Evolutionary conservation across 1,140 invertebrate species (phyloP).

Genomic region (Trialeurodes vaporariorum): DNA sequence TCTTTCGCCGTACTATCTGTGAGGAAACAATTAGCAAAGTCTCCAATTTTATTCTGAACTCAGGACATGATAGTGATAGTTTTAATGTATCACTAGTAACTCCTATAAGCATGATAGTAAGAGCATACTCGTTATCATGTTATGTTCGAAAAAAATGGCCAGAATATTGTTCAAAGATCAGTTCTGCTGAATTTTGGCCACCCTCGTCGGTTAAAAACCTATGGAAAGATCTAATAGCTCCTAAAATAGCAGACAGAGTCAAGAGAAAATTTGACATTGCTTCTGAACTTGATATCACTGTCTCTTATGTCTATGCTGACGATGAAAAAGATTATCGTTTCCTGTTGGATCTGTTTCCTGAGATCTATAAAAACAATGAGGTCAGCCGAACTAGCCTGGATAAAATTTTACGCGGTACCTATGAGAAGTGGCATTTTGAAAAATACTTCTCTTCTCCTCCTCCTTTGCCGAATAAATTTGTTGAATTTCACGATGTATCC

Average conservation of each 20-base stretch:
- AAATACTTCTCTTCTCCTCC: constrained; percentile 13
- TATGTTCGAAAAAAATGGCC: constrained; percentile 30
- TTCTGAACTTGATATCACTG: constrained; percentile 42
- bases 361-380: constrained; percentile 8
- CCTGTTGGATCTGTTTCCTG: constrained; percentile 43
- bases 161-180: constrained; percentile 19
- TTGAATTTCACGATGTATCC: constrained; percentile 15
- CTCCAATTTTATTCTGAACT: constrained; percentile 26
- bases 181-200: constrained; percentile 29
- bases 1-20: constrained; percentile 42
- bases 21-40: constrained; percentile 36
- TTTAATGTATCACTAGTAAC: constrained; percentile 39
- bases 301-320: constrained; percentile 37
- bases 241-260: constrained; percentile 35
- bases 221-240: constrained; percentile 46
- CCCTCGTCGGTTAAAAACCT: constrained; percentile 45
- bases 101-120: constrained; percentile 36
- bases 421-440: background rate
- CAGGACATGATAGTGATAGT: constrained; percentile 36
- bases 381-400: constrained; percentile 6
- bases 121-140: constrained; percentile 38
- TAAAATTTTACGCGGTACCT: background rate
- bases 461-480: constrained; percentile 12
- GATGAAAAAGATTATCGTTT: constrained; percentile 44
- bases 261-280: constrained; percentile 36